These are phyloP conservation scores for Caradrina clavipalpis DNA, from an alignment of 2,888 invertebrate species.

Conservation along the genomic window DNA sequence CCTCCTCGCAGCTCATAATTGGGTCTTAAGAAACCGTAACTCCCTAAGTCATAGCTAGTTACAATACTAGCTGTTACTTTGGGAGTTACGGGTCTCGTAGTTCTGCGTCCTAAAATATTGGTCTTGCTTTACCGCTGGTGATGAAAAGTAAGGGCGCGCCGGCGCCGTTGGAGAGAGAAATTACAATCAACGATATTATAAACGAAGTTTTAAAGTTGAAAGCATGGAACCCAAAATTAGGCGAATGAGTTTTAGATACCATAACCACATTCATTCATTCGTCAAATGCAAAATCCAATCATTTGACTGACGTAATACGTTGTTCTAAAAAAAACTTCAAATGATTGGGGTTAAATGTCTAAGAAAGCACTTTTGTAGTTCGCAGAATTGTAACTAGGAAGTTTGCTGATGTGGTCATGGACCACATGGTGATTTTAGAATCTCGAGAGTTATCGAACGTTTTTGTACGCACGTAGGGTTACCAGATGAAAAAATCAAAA, in stretches of 20 bases:
- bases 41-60: background rate
- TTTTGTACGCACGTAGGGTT: background rate
- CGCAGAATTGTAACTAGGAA: conserved; percentile 18
- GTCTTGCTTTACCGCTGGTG: too few relatives aligned
- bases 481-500: too few relatives aligned
- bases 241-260: too few relatives aligned
- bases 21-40: background rate
- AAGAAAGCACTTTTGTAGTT: conserved; percentile 30
- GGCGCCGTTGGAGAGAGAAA: background rate
- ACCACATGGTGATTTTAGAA: conserved; percentile 1
- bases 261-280: too few relatives aligned
- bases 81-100: too few relatives aligned
- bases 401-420: background rate
- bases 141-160: background rate
- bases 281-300: too few relatives aligned
- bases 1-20: too few relatives aligned
- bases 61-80: too few relatives aligned
- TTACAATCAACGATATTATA: background rate
- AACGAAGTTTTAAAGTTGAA: too few relatives aligned
- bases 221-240: conserved; percentile 1
- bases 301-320: too few relatives aligned
- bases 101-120: background rate
- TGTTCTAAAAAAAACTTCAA: conserved; percentile 5
- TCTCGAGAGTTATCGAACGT: background rate
- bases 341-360: conserved; percentile 8